These are phyloP conservation scores for Acanthosepion lycidas DNA, from an alignment of 2,888 invertebrate species.

Conservation along the genomic window DNA sequence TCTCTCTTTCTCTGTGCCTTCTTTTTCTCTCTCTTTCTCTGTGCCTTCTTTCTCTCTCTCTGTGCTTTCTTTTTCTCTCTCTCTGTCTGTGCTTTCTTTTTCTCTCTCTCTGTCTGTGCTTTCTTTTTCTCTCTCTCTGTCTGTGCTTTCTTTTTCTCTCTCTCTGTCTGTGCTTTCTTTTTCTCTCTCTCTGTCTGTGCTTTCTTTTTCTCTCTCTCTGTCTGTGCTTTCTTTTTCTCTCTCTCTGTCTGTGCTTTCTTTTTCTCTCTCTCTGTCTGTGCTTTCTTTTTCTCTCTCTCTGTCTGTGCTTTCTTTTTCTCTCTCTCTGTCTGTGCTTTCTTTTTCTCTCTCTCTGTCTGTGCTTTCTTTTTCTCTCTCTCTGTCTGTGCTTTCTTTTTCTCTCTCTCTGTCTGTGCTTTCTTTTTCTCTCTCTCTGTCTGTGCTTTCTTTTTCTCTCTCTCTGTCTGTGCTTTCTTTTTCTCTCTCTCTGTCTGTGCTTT, in stretches of 20 bases:
- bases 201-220: background rate
- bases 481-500: background rate
- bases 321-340: background rate
- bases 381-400: fast-evolving
- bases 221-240: background rate
- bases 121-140: background rate
- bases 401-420: background rate
- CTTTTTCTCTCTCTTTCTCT: background rate
- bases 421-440: too few relatives aligned
- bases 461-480: background rate
- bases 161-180: background rate
- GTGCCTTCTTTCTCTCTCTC: background rate
- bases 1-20: too few relatives aligned
- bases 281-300: background rate
- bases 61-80: too few relatives aligned
- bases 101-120: background rate
- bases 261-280: too few relatives aligned
- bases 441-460: background rate
- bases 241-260: background rate
- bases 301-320: background rate
- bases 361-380: background rate
- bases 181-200: background rate
- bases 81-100: background rate
- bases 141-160: background rate
- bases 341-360: background rate